A percentile compares a stretch with the other conserved stretches of the same genome.
Conservation (phyloP, 2,113 vertebrate species). For the Melanerpes formicivorus region DNA sequence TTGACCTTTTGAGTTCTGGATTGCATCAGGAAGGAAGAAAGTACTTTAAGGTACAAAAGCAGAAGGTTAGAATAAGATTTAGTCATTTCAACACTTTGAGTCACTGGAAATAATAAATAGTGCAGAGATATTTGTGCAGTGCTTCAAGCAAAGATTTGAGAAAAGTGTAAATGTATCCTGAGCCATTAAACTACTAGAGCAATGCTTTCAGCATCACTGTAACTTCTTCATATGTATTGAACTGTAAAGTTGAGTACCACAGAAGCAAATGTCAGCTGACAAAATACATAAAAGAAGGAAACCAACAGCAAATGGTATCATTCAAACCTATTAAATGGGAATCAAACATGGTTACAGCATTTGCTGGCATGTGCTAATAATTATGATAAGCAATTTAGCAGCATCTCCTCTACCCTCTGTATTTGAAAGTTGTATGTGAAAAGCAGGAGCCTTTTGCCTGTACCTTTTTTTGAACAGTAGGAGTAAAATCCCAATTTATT, state of each 20-base stretch:
- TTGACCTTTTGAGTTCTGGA: slow-evolving; percentile 7
- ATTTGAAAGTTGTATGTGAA: not conserved
- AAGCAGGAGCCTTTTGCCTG: not conserved
- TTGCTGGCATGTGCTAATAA: not conserved
- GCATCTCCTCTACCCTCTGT: not conserved
- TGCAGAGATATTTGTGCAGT: not conserved
- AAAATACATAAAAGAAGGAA: not conserved
- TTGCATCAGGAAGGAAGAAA: not conserved
- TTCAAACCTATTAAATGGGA: not conserved
- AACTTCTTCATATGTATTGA: not conserved
- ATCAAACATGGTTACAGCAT: not conserved
- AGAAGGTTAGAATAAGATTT: not conserved
- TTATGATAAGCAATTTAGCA: not conserved
- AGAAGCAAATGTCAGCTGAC: not conserved
- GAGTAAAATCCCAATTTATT: not conserved
- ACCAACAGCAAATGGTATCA: not conserved
- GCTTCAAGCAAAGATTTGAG: not conserved
- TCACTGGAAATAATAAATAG: not conserved
- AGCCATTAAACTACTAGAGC: not conserved
- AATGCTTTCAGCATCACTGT: not conserved
- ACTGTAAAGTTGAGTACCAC: not conserved
- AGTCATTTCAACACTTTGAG: not conserved
- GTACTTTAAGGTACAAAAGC: not conserved
- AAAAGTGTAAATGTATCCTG: not conserved
- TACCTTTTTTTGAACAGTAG: not conserved